Conservation (phyloP, 2,113 vertebrate species). For the Jaculus jaculus region DNA sequence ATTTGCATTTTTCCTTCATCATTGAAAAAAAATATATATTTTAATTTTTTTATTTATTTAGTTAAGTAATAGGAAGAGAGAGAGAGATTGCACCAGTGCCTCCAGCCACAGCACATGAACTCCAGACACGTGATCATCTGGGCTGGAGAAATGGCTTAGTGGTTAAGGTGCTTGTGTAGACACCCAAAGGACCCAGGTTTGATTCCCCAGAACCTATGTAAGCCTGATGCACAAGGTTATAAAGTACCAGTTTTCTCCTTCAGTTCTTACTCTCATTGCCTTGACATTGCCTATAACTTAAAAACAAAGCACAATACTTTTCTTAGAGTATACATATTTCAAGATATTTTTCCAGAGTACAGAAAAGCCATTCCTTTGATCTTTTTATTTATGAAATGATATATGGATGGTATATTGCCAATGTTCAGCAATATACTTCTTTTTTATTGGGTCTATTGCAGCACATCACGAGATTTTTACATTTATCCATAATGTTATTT, state of each 20-base stretch:
- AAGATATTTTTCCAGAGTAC: not conserved
- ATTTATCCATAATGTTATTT: not conserved
- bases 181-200: no score
- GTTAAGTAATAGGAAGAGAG: no score
- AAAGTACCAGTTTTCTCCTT: not conserved
- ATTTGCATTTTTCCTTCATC: not conserved
- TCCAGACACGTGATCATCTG: no score
- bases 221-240: no score
- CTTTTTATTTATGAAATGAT: constrained; percentile 23
- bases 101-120: no score
- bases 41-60: no score
- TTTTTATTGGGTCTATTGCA: not conserved
- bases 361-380: not conserved
- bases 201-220: no score
- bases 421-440: not conserved
- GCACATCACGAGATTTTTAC: not conserved
- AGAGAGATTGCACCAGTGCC: no score
- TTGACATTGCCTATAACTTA: not conserved
- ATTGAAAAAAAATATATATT: no score
- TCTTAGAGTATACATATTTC: not conserved
- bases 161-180: no score
- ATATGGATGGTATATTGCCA: not conserved
- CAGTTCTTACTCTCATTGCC: not conserved
- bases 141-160: no score
- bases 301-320: not conserved